phyloP scores from a whole-genome alignment of 1,140 invertebrate genomes.

The Apis cerana region DNA sequence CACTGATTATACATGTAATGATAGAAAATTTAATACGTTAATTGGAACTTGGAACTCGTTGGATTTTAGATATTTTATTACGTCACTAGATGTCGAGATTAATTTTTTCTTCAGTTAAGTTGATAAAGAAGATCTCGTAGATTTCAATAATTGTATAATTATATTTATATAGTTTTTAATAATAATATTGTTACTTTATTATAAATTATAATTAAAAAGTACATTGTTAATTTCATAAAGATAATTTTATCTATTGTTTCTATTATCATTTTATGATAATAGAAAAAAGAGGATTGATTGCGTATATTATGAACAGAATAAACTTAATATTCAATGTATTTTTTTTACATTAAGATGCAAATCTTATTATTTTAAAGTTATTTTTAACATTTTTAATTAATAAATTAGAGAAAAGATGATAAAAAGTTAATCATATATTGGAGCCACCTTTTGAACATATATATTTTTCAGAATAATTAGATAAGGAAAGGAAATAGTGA shows the following conservation, averaged over 20 bases:
- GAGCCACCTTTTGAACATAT: no score
- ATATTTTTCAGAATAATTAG: background rate
- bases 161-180: background rate
- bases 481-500: no score
- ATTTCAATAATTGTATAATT: background rate
- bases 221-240: background rate
- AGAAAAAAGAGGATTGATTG: background rate
- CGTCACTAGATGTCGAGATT: constrained; percentile 19
- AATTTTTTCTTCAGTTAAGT: background rate
- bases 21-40: constrained; percentile 5
- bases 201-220: background rate
- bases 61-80: background rate
- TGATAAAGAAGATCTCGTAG: background rate
- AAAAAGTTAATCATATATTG: no score
- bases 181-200: background rate
- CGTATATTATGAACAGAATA: no score
- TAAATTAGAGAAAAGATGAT: no score
- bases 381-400: no score
- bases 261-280: background rate
- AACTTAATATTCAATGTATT: no score
- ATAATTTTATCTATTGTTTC: background rate
- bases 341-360: no score
- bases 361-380: no score
- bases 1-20: background rate
- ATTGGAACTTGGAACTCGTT: background rate